Conservation (phyloP, 92 coral and sea anemone species). For the Epizoanthus scotinus region DNA sequence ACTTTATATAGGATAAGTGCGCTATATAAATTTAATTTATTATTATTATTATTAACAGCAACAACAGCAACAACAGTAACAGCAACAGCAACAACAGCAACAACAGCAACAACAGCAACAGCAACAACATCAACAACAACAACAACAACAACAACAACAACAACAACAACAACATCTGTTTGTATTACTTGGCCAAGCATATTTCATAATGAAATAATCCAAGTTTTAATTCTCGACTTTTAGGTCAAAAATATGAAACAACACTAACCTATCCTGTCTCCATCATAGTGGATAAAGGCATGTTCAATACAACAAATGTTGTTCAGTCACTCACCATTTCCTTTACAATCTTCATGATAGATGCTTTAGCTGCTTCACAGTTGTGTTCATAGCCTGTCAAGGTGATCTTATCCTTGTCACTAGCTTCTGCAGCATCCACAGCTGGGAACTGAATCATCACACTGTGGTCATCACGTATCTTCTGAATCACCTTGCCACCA, state of each 20-base stretch:
- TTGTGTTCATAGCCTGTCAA: constrained; percentile 95
- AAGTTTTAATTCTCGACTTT: background rate
- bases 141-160: too few relatives aligned
- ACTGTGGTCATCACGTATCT: constrained; percentile 85
- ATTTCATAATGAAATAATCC: background rate
- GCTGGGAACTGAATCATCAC: constrained; percentile 94
- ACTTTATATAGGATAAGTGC: too few relatives aligned
- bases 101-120: too few relatives aligned
- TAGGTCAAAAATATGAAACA: background rate
- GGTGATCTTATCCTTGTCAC: constrained; percentile 63
- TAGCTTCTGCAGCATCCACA: constrained; percentile 56
- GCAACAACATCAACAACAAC: too few relatives aligned
- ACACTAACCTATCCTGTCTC: background rate
- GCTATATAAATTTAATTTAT: too few relatives aligned
- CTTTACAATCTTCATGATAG: constrained; percentile 79
- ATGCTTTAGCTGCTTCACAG: constrained; percentile 90
- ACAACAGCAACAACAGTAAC: too few relatives aligned
- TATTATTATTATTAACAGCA: too few relatives aligned
- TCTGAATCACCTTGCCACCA: constrained; percentile 84
- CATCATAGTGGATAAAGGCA: too few relatives aligned
- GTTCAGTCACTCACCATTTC: constrained; percentile 74
- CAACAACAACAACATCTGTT: too few relatives aligned
- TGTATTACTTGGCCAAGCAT: background rate
- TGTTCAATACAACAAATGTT: background rate
- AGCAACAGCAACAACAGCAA: too few relatives aligned